Conservation (phyloP, 2,888 invertebrate species). For the Hanleya hanleyi region DNA sequence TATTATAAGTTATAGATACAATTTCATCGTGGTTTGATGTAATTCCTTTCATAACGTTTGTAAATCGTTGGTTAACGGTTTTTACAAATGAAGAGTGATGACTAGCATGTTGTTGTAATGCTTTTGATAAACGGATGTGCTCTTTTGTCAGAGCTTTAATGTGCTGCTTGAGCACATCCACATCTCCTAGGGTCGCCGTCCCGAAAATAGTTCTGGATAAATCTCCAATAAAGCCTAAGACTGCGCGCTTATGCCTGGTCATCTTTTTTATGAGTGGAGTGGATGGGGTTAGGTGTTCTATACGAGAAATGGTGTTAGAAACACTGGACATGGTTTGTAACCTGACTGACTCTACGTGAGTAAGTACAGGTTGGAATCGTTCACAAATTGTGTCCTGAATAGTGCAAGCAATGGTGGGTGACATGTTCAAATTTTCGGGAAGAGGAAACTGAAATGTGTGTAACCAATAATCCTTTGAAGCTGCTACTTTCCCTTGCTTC, state of each 20-base stretch:
- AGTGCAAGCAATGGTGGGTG: no score
- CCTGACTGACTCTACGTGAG: no score
- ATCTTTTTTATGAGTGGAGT: no score
- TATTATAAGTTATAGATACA: no score
- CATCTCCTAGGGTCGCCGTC: slow-evolving; percentile 36
- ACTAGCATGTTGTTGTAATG: slow-evolving; percentile 14
- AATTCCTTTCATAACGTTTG: slow-evolving; percentile 11
- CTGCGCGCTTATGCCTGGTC: no score
- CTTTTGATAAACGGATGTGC: slow-evolving; percentile 11
- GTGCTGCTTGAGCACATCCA: slow-evolving; percentile 23
- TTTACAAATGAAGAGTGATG: slow-evolving; percentile 14
- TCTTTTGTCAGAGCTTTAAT: slow-evolving; percentile 16
- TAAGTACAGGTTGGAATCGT: no score
- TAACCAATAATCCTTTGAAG: no score
- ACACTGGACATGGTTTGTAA: slow-evolving; percentile 10
- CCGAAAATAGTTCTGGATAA: slow-evolving; percentile 33
- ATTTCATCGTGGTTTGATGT: slow-evolving; percentile 2
- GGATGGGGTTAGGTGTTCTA: no score
- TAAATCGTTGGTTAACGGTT: slow-evolving; percentile 9
- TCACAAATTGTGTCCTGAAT: no score
- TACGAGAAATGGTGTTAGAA: slow-evolving; percentile 1
- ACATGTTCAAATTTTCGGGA: slow-evolving; percentile 12
- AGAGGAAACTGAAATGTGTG: slow-evolving; percentile 23
- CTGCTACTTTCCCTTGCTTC: slow-evolving; percentile 7
- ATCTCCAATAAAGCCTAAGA: slow-evolving; percentile 32